Base-by-base conservation (phyloP, 64 coral and sea anemone species). In the Montipora capricornis region DNA sequence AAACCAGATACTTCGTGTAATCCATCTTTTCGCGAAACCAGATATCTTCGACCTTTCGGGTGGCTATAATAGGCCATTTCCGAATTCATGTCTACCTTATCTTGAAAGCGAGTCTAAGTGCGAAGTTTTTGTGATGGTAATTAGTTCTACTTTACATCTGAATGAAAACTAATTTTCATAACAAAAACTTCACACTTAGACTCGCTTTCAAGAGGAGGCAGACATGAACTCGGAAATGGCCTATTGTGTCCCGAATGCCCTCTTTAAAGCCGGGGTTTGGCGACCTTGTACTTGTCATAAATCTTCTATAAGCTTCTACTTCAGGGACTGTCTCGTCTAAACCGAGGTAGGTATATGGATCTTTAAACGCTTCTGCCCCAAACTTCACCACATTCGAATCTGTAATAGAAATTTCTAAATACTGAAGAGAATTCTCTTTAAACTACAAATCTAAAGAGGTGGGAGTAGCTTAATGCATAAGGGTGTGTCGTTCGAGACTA, bases 381-480 rank as follows among this genome's bases (percentile, higher is more conserved):
- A 95, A 90, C 57, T 94, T 94, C 9, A 94, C 93, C 5, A 89
- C 85, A 51, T 78, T 89, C 11, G 68, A 37, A 52, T 89, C 92
- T 94, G 29, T 10, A 70, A 78, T 47, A 57, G 1, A 1, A 29
- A 29, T 29, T 29, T 29, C 29, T 29, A 29, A 29, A 1, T 29
- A 29, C 29, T 29, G 29, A 29, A 29, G 29, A 29, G 29, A 29
- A 29, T 29, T 29, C 29, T 29, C 29, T 29, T 29, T 29, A 29
- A 29, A 29, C 29, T 29, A 29, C 29, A 29, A 29, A 29, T 29
- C 29, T 29, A 29, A 29, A 29, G 29, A 29, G 29, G 29, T 29
- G 0, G 29, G 29, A 1, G 29, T 37, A 37, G 29, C 29, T 37
- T 37, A 37, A 37, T 37, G 29, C 29, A 37, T 37, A 37, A 37